phyloP scores from a whole-genome alignment of 2,888 invertebrate species.

The Dicranocentrus wangi region DNA sequence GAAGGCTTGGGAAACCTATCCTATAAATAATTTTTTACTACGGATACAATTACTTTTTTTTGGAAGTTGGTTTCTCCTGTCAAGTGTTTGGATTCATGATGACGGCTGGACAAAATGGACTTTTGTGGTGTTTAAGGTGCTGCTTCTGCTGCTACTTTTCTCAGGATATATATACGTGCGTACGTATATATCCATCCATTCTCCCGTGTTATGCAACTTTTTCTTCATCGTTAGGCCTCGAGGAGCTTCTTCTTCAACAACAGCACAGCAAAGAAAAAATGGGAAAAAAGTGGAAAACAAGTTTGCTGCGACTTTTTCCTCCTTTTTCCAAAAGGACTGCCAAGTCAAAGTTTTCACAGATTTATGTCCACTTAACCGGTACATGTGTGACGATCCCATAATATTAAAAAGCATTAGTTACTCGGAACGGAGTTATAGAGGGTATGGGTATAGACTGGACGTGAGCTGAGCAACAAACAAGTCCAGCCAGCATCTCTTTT shows the following conservation, averaged over 20 bases:
- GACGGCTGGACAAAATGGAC: slow-evolving; percentile 24
- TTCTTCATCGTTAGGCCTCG: too few relatives aligned
- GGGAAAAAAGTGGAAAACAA: slow-evolving; percentile 34
- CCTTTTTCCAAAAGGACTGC: slow-evolving; percentile 20
- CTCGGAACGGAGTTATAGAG: background rate
- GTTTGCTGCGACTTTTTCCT: slow-evolving; percentile 21
- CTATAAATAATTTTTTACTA: slow-evolving; percentile 13
- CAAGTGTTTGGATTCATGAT: background rate
- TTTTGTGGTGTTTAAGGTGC: slow-evolving; percentile 17
- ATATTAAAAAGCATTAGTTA: slow-evolving; percentile 16
- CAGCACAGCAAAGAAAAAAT: background rate
- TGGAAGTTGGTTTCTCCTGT: background rate
- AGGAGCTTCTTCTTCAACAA: too few relatives aligned
- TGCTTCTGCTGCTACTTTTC: background rate
- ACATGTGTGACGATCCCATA: slow-evolving; percentile 30
- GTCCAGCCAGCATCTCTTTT: background rate
- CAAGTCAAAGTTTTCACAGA: slow-evolving; percentile 34
- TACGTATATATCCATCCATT: slow-evolving; percentile 11
- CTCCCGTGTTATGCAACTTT: background rate
- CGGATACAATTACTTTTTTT: background rate
- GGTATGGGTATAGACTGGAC: too few relatives aligned
- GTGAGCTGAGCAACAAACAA: slow-evolving; percentile 44
- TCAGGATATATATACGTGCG: background rate
- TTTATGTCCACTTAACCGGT: slow-evolving; percentile 50
- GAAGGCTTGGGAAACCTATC: too few relatives aligned